These are phyloP conservation scores for Paracanthobrama guichenoti DNA, from an alignment of 2,113 vertebrate species.

Conservation along the genomic window DNA sequence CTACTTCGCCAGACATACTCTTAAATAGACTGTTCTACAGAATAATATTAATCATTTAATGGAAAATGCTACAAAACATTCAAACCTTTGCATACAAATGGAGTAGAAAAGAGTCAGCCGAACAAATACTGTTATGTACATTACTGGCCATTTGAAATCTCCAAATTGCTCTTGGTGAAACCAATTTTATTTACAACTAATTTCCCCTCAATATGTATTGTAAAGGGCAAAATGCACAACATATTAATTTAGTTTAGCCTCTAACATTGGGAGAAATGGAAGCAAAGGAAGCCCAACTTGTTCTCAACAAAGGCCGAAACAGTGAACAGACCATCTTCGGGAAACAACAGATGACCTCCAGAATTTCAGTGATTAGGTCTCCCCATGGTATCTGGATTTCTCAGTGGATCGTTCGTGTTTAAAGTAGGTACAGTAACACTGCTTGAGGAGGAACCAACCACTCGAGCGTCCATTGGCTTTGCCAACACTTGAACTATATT, in stretches of 20 bases:
- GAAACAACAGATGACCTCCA: neutral
- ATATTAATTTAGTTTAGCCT: conserved; percentile 32
- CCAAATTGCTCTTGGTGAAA: conserved; percentile 20
- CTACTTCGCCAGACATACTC: conserved; percentile 48
- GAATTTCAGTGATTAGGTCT: conserved; percentile 53
- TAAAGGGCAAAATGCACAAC: conserved; percentile 1
- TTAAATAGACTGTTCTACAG: conserved; percentile 55
- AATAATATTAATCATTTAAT: conserved; percentile 57
- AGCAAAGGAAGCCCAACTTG: neutral
- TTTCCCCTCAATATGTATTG: neutral
- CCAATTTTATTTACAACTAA: neutral
- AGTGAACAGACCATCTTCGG: neutral
- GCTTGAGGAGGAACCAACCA: conserved; percentile 68
- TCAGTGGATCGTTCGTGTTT: conserved; percentile 66
- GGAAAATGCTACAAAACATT: conserved; percentile 64
- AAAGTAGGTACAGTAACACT: conserved; percentile 66
- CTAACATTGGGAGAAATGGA: neutral
- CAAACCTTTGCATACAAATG: conserved; percentile 54
- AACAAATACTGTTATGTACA: conserved; percentile 51
- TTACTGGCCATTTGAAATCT: conserved; percentile 66
- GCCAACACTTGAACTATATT: conserved; percentile 77
- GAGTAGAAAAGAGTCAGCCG: conserved; percentile 45
- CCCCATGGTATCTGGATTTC: conserved; percentile 53
- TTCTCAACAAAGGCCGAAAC: neutral
- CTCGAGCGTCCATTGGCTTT: conserved; percentile 72